Evolutionary conservation across 1,140 invertebrate species (phyloP).

Genomic region (Drosophila ambigua): DNA sequence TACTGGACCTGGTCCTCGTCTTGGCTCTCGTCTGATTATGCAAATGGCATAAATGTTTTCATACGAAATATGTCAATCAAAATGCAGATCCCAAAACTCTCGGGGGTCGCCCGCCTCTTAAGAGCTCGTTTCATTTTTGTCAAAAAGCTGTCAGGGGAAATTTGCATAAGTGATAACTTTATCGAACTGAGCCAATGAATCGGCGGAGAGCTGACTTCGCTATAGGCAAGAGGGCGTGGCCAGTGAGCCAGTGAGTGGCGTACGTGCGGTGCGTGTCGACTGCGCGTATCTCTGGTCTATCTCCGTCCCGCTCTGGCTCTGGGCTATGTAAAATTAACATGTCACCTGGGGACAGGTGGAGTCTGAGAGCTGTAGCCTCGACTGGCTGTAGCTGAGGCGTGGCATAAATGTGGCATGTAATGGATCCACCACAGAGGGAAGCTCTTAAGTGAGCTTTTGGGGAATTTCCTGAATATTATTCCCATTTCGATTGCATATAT

Average conservation of each 20-base stretch:
- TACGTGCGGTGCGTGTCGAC: slow-evolving; percentile 48
- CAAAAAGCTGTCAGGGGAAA: slow-evolving; percentile 59
- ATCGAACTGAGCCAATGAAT: slow-evolving; percentile 65
- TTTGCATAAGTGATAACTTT: slow-evolving; percentile 81
- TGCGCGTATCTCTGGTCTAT: slow-evolving; percentile 26
- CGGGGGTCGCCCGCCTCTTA: slow-evolving; percentile 1
- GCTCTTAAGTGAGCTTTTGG: neutral
- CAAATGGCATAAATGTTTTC: slow-evolving; percentile 25
- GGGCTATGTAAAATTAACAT: slow-evolving; percentile 61
- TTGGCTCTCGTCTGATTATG: slow-evolving; percentile 37
- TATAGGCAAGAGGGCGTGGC: slow-evolving; percentile 51
- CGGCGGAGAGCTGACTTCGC: slow-evolving; percentile 36
- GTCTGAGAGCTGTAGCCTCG: slow-evolving; percentile 14
- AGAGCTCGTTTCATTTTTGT: slow-evolving; percentile 27
- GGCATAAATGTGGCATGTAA: slow-evolving; percentile 37
- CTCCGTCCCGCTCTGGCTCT: slow-evolving; percentile 57
- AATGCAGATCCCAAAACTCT: slow-evolving; percentile 10
- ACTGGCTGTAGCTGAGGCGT: slow-evolving; percentile 41
- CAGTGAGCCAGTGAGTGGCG: slow-evolving; percentile 39
- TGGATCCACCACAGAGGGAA: neutral
- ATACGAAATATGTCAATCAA: slow-evolving; percentile 22
- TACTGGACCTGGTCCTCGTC: neutral
- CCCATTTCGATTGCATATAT: neutral
- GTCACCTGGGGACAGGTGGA: slow-evolving; percentile 55
- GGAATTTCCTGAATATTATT: neutral